Conservation (phyloP, 2,888 invertebrate species). For the Abscondita cerata region DNA sequence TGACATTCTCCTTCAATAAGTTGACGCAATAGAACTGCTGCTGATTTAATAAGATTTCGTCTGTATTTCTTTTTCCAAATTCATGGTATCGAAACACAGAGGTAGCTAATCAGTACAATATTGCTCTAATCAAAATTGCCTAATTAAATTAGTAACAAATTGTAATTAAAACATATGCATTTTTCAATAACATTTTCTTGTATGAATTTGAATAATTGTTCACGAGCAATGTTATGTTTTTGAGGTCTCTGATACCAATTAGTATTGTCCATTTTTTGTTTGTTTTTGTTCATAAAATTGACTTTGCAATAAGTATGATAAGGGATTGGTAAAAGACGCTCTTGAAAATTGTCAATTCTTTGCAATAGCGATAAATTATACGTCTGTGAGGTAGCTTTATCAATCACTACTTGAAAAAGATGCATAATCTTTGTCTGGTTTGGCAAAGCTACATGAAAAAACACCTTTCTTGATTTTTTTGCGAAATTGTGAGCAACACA, state of each 20-base stretch:
- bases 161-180: constrained; percentile 35
- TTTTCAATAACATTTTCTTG: constrained; percentile 33
- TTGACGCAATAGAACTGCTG: constrained; percentile 32
- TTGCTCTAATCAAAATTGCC: constrained; percentile 35
- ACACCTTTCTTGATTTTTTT: neutral
- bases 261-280: constrained; percentile 37
- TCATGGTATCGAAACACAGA: constrained; percentile 35
- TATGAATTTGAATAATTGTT: constrained; percentile 33
- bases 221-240: constrained; percentile 37
- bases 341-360: constrained; percentile 32
- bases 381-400: constrained; percentile 18
- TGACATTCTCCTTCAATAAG: constrained; percentile 36
- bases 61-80: constrained; percentile 34
- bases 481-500: constrained; percentile 33
- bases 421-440: constrained; percentile 16
- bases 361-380: constrained; percentile 21
- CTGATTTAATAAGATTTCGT: constrained; percentile 22
- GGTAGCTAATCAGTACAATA: constrained; percentile 34
- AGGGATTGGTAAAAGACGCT: constrained; percentile 30
- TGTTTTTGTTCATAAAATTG: constrained; percentile 33
- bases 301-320: constrained; percentile 31
- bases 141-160: constrained; percentile 32
- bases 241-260: constrained; percentile 36
- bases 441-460: constrained; percentile 13
- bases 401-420: constrained; percentile 15